Base-by-base conservation (phyloP, 1,140 invertebrate genomes). In the Brachionus sp. region DNA sequence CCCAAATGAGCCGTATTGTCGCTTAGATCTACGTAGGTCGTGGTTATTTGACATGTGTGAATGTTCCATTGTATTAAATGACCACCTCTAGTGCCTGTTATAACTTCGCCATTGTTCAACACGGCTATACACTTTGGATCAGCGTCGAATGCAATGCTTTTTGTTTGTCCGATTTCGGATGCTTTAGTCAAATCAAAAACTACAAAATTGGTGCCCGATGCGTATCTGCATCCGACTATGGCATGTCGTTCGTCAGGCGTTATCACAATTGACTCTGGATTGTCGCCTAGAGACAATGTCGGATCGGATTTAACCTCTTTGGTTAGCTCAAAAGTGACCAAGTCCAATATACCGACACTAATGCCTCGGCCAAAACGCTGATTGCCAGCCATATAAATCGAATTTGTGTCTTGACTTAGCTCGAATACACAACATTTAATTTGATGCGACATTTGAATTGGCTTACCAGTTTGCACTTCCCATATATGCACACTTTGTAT, bases 291-390 rank as follows among this genome's bases (percentile, higher is more conserved):
- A 29, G 70, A 64, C 16, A 64, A 7, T 3, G 46, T 77, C 6
- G 83, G 57, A 53, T 84, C 83, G 12, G 70, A 77, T 68, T 84
- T 84, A 6, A 84, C 39, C 35, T 84, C 83, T 77, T 84, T 84
- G n/a, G 83, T 84, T 2, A 84, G 37, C 46, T 77, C 83, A 29
- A 23, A 66, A 53, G 35, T 62, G 12, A 62, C 23, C 13, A 84
- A 23, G 23, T 84, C 83, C 9, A 84, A 35, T 5, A 84, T 77
- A 12, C 83, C 83, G 50, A 84, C 73, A 37, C 57, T 68, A 29
- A 84, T 77, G 16, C 83, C 83, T 19, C 62, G 33, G 12, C 83
- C 83, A 23, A 68, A 84, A 9, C 66, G 68, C 50, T 84, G 83
- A 64, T 84, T 84, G 66, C 83, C 73, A 25, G 83, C 83, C 83